phyloP scores from a whole-genome alignment of 1,140 invertebrate species.

The Chrysopa pallens region DNA sequence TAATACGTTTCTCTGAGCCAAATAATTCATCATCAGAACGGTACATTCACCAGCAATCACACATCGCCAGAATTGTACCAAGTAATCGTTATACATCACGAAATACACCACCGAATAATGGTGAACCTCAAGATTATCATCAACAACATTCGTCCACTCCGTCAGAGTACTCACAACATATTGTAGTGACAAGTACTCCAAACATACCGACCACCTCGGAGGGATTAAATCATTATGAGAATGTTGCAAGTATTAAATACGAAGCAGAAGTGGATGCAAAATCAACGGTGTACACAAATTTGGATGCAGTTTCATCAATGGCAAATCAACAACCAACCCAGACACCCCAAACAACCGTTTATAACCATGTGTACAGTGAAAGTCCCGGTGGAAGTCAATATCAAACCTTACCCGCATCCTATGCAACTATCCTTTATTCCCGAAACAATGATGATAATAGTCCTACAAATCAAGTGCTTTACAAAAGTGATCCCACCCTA shows the following conservation, averaged over 20 bases:
- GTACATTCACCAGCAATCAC: too few species aligned
- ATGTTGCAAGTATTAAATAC: conserved; percentile 16
- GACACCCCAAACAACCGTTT: too few species aligned
- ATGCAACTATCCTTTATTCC: conserved; percentile 21
- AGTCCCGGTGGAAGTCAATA: background rate
- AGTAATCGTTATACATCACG: too few species aligned
- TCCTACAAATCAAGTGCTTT: conserved; percentile 24
- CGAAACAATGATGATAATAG: conserved; percentile 21
- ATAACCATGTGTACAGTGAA: too few species aligned
- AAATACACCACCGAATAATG: too few species aligned
- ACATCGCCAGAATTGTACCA: too few species aligned
- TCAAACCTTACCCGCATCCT: conserved; percentile 22
- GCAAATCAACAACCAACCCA: conserved; percentile 8
- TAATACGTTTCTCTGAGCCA: too few species aligned
- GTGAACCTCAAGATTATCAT: too few species aligned
- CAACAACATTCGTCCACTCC: too few species aligned
- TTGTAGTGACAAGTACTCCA: too few species aligned
- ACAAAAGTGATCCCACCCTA: conserved; percentile 33
- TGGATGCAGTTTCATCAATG: conserved; percentile 25
- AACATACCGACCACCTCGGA: conserved; percentile 9
- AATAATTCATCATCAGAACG: too few species aligned
- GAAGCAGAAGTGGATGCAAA: conserved; percentile 12
- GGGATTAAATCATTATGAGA: conserved; percentile 25
- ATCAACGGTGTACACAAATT: conserved; percentile 23
- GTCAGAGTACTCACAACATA: too few species aligned